phyloP scores from a whole-genome alignment of 2,888 invertebrate species.

The Drosophila ezoana region DNA sequence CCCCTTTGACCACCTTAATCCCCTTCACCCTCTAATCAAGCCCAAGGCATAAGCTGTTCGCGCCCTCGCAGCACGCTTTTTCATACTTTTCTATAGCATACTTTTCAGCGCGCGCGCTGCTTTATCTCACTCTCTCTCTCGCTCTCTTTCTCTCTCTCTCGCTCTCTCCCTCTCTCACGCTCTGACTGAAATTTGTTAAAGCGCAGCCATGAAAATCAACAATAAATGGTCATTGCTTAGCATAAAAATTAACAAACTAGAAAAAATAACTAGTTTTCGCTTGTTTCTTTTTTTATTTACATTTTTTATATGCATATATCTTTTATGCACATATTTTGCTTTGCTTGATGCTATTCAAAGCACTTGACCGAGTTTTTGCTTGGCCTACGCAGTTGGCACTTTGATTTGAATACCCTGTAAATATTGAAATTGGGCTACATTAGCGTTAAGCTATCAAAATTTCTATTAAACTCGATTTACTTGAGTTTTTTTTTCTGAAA shows the following conservation, averaged over 20 bases:
- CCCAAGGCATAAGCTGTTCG: slow-evolving; percentile 7
- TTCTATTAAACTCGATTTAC: not conserved
- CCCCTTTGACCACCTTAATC: not conserved
- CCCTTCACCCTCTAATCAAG: slow-evolving; percentile 1
- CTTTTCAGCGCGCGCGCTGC: slow-evolving; percentile 32
- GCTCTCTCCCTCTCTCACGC: not conserved
- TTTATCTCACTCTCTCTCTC: not conserved
- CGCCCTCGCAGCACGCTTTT: slow-evolving; percentile 1
- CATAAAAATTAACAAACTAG: slow-evolving; percentile 52
- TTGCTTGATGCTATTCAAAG: slow-evolving; percentile 23
- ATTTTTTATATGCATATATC: slow-evolving; percentile 3
- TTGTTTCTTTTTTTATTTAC: slow-evolving; percentile 32
- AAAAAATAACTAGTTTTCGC: slow-evolving; percentile 26
- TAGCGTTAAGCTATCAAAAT: not conserved
- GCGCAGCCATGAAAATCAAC: slow-evolving; percentile 23
- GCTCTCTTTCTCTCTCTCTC: not conserved
- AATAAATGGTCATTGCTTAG: slow-evolving; percentile 16
- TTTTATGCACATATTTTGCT: slow-evolving; percentile 8
- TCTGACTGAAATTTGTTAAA: slow-evolving; percentile 36
- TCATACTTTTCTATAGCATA: slow-evolving; percentile 46
- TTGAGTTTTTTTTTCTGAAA: no score
- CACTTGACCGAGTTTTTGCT: slow-evolving; percentile 55
- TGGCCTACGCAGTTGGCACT: slow-evolving; percentile 26
- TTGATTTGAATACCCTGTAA: slow-evolving; percentile 38
- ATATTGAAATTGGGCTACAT: not conserved